Evolutionary conservation across 2,113 vertebrate genomes (phyloP).

Genomic region (Periophthalmodon schlosseri): DNA sequence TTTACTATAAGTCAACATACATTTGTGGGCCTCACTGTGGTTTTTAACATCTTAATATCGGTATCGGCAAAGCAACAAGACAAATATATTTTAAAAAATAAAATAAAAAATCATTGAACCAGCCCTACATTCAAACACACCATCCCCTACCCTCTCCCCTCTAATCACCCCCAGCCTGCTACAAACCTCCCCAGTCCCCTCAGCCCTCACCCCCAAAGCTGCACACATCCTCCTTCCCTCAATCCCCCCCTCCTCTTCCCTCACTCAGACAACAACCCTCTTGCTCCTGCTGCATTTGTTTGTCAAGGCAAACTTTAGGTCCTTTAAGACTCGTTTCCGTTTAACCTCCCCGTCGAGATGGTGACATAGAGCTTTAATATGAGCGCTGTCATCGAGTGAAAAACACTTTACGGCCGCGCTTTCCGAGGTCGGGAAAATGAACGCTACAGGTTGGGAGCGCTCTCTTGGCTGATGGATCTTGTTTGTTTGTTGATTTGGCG

Average conservation of each 20-base stretch:
- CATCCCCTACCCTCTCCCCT: too few relatives aligned
- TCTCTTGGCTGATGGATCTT: conserved; percentile 46
- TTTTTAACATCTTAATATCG: too few relatives aligned
- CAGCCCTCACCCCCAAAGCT: too few relatives aligned
- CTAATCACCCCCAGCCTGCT: too few relatives aligned
- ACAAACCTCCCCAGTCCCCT: too few relatives aligned
- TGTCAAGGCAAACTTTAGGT: conserved; percentile 53
- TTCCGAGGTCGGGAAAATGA: conserved; percentile 38
- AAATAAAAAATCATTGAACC: too few relatives aligned
- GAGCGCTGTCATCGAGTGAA: conserved; percentile 30
- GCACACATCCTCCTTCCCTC: too few relatives aligned
- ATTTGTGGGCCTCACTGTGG: too few relatives aligned
- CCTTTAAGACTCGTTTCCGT: conserved; percentile 63
- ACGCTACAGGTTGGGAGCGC: conserved; percentile 47
- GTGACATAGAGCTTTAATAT: conserved; percentile 72
- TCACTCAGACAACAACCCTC: conserved; percentile 55
- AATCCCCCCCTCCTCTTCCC: not conserved
- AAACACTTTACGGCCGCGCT: conserved; percentile 51
- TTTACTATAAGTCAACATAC: too few relatives aligned
- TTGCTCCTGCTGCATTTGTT: conserved; percentile 50
- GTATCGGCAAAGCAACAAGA: too few relatives aligned
- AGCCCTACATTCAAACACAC: too few relatives aligned
- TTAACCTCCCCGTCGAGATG: conserved; percentile 54
- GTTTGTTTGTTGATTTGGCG: conserved; percentile 56
- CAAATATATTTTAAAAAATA: too few relatives aligned